Evolutionary conservation across 2,888 invertebrate genomes (phyloP).

Genomic region (Hirtodrosophila trivittata): DNA sequence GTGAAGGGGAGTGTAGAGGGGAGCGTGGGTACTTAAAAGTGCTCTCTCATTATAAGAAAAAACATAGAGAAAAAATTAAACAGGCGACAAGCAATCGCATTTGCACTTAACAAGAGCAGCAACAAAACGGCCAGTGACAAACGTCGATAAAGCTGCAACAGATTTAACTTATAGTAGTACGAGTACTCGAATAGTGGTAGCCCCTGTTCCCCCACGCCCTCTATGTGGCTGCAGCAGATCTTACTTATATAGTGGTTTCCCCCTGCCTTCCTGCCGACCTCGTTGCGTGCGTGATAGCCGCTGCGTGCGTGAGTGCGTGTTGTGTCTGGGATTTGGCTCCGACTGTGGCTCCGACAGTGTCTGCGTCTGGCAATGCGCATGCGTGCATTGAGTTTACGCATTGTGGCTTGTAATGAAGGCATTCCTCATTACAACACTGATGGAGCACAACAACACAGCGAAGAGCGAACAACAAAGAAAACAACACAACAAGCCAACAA

Average conservation of each 20-base stretch:
- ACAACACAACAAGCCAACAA: conserved; percentile 4
- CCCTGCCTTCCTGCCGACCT: too few relatives aligned
- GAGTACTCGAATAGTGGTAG: neutral
- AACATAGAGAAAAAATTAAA: conserved; percentile 14
- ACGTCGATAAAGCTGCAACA: conserved; percentile 61
- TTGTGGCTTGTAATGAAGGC: conserved; percentile 76
- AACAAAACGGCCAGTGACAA: conserved; percentile 52
- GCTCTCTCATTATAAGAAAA: conserved; percentile 49
- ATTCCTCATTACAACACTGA: conserved; percentile 72
- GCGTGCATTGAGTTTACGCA: conserved; percentile 77
- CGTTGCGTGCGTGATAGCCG: conserved; percentile 33
- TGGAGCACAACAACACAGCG: conserved; percentile 34
- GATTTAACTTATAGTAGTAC: conserved; percentile 16
- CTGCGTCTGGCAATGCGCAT: conserved; percentile 60
- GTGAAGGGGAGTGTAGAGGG: neutral
- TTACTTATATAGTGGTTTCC: neutral
- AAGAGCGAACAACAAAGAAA: conserved; percentile 2
- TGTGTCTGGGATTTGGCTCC: neutral
- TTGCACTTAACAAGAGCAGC: conserved; percentile 72
- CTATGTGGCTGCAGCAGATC: conserved; percentile 2
- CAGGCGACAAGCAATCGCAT: conserved; percentile 51
- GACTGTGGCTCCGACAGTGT: conserved; percentile 3
- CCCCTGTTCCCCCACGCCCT: neutral
- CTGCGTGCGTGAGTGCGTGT: conserved; percentile 27
- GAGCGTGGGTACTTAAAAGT: conserved; percentile 32